Evolutionary conservation across 2,797 vertebrate species (phyloP), one percentile per base, ranked within the genome.

Genomic region (Oophaga sylvatica): DNA sequence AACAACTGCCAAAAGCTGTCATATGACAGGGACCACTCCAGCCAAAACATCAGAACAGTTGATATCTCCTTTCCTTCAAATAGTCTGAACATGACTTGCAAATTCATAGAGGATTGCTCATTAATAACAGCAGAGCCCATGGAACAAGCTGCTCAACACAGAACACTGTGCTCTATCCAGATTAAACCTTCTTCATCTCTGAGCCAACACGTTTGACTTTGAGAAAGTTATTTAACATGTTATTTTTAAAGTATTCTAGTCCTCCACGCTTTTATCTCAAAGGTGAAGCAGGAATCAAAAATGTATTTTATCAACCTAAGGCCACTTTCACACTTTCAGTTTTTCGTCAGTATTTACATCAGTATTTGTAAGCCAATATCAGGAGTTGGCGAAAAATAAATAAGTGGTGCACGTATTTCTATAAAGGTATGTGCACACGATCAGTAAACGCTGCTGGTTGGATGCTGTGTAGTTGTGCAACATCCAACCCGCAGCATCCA

Each of bases 31-130:
- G 63, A 73, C 56, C 35, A 63, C 62, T 26, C 80, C n/a, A 65
- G 80, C 84, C 88, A 89, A 83, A 83, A 65, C 73, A 80, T 83
- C 12, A 57, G 65, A 73, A 79, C 80, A 79, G 84, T 62, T 82
- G 67, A 83, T 83, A 78, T 83, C 70, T 73, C n/a, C 22, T 16
- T 79, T 83, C 15, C 67, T 86, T 45, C n/a, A 59, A 83, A 83
- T 78, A 87, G 75, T 29, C 65, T 83, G 80, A 53, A 11, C 45
- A 73, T 89, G 88, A 89, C 84, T 89, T 83, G 88, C 88, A 86
- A 76, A 83, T 83, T 79, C 80, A 73, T 22, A 1, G 31, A 22
- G n/a, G 56, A 57, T 77, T 67, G 12, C 48, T 85, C 78, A 68
- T 57, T 70, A 26, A 22, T 60, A 22, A 75, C 68, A 62, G 65